Evolutionary conservation across 2,113 vertebrate species (phyloP).

Genomic region (Pteronura brasiliensis): DNA sequence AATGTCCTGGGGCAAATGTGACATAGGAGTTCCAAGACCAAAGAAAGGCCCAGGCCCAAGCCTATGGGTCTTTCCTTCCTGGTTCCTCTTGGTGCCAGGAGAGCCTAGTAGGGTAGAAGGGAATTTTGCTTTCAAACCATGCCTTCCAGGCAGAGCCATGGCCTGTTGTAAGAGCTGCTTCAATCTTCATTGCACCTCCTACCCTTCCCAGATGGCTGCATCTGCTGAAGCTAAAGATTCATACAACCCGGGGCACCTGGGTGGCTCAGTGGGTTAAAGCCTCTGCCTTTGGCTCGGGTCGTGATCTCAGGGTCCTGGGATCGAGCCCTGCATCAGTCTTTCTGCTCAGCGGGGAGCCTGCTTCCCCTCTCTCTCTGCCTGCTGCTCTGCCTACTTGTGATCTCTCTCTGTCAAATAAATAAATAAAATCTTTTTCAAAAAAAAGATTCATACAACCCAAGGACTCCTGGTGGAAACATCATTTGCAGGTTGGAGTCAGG

Average conservation of each 20-base stretch:
- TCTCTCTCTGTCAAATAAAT: too few species aligned
- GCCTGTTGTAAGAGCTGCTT: not conserved
- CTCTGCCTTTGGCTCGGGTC: too few species aligned
- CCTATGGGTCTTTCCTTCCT: not conserved
- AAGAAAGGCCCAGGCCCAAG: not conserved
- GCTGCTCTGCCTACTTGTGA: too few species aligned
- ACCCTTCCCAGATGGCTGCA: not conserved
- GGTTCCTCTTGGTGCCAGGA: too few species aligned
- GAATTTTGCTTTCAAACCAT: not conserved
- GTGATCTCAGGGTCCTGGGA: too few species aligned
- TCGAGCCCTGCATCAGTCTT: too few species aligned
- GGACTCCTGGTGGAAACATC: not conserved
- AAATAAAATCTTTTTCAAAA: too few species aligned
- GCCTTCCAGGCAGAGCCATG: not conserved
- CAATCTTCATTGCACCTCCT: not conserved
- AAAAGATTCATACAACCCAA: not conserved
- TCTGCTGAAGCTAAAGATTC: not conserved
- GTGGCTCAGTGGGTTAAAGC: too few species aligned
- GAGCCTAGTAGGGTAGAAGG: not conserved
- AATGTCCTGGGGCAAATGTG: not conserved
- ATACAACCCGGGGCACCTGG: not conserved
- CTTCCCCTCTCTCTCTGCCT: too few species aligned
- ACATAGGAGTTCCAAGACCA: not conserved
- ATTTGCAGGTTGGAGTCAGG: not conserved
- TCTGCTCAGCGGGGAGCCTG: too few species aligned